A percentile compares a stretch with the other conserved stretches of the same genome.
Conservation (phyloP, 2,113 vertebrate genomes). For the Vulpes lagopus region DNA sequence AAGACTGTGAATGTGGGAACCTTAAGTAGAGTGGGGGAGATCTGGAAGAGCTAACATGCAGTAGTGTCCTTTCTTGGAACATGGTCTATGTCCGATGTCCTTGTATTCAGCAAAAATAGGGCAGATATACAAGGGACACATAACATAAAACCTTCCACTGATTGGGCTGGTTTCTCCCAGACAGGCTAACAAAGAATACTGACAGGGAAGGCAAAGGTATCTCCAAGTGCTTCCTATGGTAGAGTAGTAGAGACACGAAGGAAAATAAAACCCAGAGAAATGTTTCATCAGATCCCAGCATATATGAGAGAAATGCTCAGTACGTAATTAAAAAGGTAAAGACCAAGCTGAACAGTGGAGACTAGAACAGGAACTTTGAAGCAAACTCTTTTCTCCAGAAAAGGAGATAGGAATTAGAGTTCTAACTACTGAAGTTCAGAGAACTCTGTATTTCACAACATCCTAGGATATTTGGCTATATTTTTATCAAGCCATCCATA, state of each 20-base stretch:
- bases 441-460: background rate
- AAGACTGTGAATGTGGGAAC: background rate
- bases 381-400: background rate
- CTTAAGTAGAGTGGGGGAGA: background rate
- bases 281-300: background rate
- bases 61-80: background rate
- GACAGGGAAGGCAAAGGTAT: background rate
- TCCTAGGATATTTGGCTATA: background rate
- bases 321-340: background rate
- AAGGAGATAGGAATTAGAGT: background rate
- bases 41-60: background rate
- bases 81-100: background rate
- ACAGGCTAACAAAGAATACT: background rate
- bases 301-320: background rate
- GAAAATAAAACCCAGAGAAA: background rate
- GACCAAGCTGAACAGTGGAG: background rate
- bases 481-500: background rate
- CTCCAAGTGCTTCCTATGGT: background rate
- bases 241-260: background rate
- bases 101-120: background rate
- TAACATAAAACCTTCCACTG: background rate
- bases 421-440: accelerated
- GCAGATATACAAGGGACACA: background rate
- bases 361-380: background rate
- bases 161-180: background rate